Evolutionary conservation across 2,888 invertebrate species (phyloP), one percentile per base, ranked within the genome.

Genomic region (Athetis lepigone): DNA sequence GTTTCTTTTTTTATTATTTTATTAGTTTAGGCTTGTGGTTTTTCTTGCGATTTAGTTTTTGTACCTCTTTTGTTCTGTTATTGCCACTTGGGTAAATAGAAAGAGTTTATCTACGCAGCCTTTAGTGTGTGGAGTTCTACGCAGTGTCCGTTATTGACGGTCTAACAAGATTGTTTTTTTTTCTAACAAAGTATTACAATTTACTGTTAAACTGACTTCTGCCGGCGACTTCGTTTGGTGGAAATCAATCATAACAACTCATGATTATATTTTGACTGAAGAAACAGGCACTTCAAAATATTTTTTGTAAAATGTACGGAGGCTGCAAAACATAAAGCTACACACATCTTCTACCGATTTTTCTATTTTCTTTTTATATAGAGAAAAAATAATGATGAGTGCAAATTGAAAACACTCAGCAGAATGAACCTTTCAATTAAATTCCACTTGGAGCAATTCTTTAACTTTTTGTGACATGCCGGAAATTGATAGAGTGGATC

Each of bases 1-100:
- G 50, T 55, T 66, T 46, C 29, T 25, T 59, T 51, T 59, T 16
- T 8, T 40, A 51, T 36, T 36, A 50, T 19, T 36, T 11, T 6
- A 66, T 8, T n/a, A 7, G 11, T 8, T 27, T 9, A 11, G n/a
- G 9, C 4, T 11, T 4, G 4, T 4, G 8, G 33, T 27, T 18
- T n/a, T 1, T n/a, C 4, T 3, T 13, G 21, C 13, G 1, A n/a
- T n/a, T n/a, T n/a, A n/a, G n/a, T n/a, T n/a, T n/a, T n/a, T n/a
- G n/a, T n/a, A n/a, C n/a, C n/a, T n/a, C n/a, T 25, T 33, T 33
- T 11, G 11, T 13, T 33, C 0, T 33, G 4, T 33, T 33, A 13
- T 33, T 33, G 29, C 13, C 13, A 33, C 33, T 11, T 33, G 13
- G 8, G 13, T 33, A 33, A 11, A 4, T 39, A 39, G 18, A 2